Evolutionary conservation across 2,797 vertebrate genomes (phyloP), one percentile per base, ranked within the genome.

Genomic region (Neosilurus hyrtlii): DNA sequence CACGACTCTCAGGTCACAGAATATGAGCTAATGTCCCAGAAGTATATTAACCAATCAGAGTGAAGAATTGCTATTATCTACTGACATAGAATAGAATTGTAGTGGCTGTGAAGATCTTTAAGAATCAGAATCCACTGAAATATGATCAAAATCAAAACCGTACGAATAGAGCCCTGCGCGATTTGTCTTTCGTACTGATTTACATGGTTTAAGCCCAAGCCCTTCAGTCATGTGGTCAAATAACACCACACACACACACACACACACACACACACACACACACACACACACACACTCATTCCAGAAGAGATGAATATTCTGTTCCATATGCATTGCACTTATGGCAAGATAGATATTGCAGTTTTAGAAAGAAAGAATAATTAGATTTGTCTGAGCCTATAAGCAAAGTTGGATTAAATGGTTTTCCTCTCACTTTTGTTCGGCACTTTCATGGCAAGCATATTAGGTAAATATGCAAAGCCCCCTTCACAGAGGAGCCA

Each of bases 391-490:
- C 75, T 75, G 22, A 66, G 65, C 66, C 75, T 68, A 66, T 70
- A 49, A 83, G 77, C 72, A 78, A 77, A 78, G 59, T 84, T 84
- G 82, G 30, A 65, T 77, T 83, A 79, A 86, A 84, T 79, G 66
- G 56, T 63, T 75, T 86, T 81, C n/a, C 30, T 74, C 78, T 20
- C 49, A 81, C 73, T 84, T 84, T 51, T 81, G 75, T 74, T 70
- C 70, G 79, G 20, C 22, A 43, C 79, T 72, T 68, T 87, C 74
- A 76, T 80, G 87, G 75, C 83, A 82, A 72, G 80, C 56, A 54
- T 85, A 82, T 87, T 86, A 86, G 87, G 87, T 82, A 86, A 87
- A 87, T 87, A 83, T 87, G 84, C 87, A 84, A 88, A 88, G 86
- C 86, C 67, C 70, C 65, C 61, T 79, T 88, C 81, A 63, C 30